Conservation (phyloP, 1,140 invertebrate genomes). For the Pseudomyrmex sp. region DNA sequence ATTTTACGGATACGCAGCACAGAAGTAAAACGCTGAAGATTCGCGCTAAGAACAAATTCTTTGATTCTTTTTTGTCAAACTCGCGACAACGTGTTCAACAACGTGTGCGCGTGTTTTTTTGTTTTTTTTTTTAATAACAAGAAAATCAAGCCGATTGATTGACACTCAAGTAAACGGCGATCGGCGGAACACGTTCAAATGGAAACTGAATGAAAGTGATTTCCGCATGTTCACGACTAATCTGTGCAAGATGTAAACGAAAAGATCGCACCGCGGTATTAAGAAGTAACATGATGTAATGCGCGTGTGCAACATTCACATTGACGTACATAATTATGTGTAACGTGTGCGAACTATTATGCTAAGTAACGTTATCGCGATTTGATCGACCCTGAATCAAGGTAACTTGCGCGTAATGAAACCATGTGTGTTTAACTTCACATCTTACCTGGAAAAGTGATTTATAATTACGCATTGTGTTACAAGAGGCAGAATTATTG, state of each 20-base stretch:
- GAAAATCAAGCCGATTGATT: neutral
- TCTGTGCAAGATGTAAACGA: conserved; percentile 28
- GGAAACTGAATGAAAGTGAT: conserved; percentile 69
- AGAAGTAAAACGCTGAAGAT: too few species aligned
- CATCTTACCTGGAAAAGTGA: neutral
- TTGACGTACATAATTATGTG: neutral
- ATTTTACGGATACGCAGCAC: neutral
- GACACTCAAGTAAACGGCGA: conserved; percentile 13
- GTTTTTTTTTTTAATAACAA: too few species aligned
- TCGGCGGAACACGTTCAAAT: conserved; percentile 45
- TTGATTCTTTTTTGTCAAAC: neutral
- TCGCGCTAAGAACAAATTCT: neutral
- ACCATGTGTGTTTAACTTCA: conserved; percentile 28
- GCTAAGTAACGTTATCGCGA: conserved; percentile 16
- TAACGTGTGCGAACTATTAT: conserved; percentile 14
- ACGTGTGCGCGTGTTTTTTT: too few species aligned
- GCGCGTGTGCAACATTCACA: conserved; percentile 26
- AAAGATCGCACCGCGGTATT: conserved; percentile 48
- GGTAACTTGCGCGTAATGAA: conserved; percentile 28
- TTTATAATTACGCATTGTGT: conserved; percentile 28
- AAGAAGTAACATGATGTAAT: conserved; percentile 1
- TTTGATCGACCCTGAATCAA: conserved; percentile 45
- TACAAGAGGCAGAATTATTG: neutral
- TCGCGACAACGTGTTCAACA: too few species aligned
- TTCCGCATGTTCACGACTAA: conserved; percentile 59